These are phyloP conservation scores for Salvelinus alpinus DNA, from an alignment of 2,113 vertebrate genomes.

Conservation along the genomic window DNA sequence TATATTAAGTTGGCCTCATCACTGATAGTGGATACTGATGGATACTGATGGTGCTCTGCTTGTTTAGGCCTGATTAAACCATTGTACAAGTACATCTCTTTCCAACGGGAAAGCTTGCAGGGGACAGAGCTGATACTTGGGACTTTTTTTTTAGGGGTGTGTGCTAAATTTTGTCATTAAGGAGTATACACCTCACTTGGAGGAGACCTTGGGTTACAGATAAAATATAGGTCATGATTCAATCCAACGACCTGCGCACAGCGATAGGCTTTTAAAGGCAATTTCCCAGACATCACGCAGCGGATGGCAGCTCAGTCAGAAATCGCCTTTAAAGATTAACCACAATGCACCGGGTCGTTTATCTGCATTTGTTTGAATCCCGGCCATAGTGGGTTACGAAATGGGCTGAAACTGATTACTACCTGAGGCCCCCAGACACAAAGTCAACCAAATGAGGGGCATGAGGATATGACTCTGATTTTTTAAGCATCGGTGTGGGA, in stretches of 20 bases:
- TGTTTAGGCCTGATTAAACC: background rate
- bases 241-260: too few relatives aligned
- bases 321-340: too few relatives aligned
- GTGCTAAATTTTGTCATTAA: background rate
- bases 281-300: too few relatives aligned
- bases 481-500: background rate
- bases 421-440: constrained; percentile 1
- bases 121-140: background rate
- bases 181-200: background rate
- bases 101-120: background rate
- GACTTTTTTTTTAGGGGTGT: background rate
- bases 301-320: too few relatives aligned
- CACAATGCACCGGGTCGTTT: constrained; percentile 4
- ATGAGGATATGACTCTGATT: background rate
- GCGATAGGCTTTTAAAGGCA: too few relatives aligned
- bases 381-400: constrained; percentile 12
- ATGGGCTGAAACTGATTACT: constrained; percentile 26
- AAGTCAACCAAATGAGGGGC: constrained; percentile 9
- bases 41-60: background rate
- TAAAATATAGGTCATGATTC: background rate
- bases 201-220: background rate
- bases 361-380: constrained; percentile 34
- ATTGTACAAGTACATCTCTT: background rate
- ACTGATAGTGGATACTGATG: background rate
- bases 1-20: background rate